Evolutionary conservation across 2,113 vertebrate species (phyloP).

Genomic region (Salvelinus namaycush): DNA sequence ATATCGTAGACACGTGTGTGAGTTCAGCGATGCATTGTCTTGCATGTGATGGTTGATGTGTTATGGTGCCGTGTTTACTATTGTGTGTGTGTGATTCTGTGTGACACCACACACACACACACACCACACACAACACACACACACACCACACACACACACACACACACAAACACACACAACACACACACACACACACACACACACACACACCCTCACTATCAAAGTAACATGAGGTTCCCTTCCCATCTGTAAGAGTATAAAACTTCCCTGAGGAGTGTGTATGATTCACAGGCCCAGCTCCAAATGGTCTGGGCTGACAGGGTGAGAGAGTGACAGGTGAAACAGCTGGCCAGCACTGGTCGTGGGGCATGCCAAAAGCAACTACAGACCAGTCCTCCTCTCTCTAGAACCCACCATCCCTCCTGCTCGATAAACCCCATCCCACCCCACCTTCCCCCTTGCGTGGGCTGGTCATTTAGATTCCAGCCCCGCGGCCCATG

Average conservation of each 20-base stretch:
- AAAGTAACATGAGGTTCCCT: slow-evolving; percentile 40
- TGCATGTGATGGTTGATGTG: no score
- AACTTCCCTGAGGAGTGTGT: neutral
- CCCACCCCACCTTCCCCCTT: slow-evolving; percentile 16
- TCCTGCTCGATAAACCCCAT: neutral
- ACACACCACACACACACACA: no score
- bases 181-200: no score
- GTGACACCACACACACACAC: no score
- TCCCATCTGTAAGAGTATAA: slow-evolving; percentile 16
- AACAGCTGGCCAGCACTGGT: slow-evolving; percentile 65
- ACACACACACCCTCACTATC: neutral
- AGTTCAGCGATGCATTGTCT: no score
- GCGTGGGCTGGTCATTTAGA: slow-evolving; percentile 35
- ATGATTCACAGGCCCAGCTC: slow-evolving; percentile 51
- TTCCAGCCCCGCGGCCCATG: slow-evolving; percentile 35
- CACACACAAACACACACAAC: no score
- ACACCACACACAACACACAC: no score
- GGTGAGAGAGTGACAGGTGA: slow-evolving; percentile 61
- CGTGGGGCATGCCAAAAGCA: slow-evolving; percentile 19
- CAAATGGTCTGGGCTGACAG: slow-evolving; percentile 53
- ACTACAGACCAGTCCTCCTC: slow-evolving; percentile 35
- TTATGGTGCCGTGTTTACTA: no score
- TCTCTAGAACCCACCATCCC: slow-evolving; percentile 6
- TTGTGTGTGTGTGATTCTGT: no score
- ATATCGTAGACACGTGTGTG: no score